phyloP scores from a whole-genome alignment of 64 coral and sea anemone genomes.

The Orbicella faveolata region DNA sequence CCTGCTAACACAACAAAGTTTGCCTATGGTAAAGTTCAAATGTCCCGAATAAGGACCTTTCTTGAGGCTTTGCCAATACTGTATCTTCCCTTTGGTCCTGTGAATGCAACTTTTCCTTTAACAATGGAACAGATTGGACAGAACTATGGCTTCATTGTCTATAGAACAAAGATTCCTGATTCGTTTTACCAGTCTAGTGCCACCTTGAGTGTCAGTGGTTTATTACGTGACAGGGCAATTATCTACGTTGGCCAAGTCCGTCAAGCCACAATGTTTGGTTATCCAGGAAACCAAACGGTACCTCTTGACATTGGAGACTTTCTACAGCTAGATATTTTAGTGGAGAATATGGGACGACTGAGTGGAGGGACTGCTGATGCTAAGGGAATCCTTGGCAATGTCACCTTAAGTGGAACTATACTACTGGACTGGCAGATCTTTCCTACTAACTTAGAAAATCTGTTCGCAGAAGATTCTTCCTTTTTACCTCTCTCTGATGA shows the following conservation, averaged over 20 bases:
- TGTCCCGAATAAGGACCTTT: slow-evolving; percentile 45
- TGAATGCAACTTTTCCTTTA: slow-evolving; percentile 62
- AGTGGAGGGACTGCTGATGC: slow-evolving; percentile 71
- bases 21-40: slow-evolving; percentile 78
- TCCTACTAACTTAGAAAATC: slow-evolving; percentile 46
- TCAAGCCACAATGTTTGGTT: slow-evolving; percentile 59
- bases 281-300: slow-evolving; percentile 18
- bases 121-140: slow-evolving; percentile 78
- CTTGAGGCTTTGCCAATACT: slow-evolving; percentile 54
- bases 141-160: slow-evolving; percentile 74
- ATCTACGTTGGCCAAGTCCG: slow-evolving; percentile 63
- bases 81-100: slow-evolving; percentile 1
- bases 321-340: slow-evolving; percentile 78
- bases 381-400: slow-evolving; percentile 81
- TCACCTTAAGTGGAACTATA: slow-evolving; percentile 54
- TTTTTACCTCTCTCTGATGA: background rate
- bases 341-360: slow-evolving; percentile 80
- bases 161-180: slow-evolving; percentile 58
- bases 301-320: slow-evolving; percentile 37
- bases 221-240: slow-evolving; percentile 83
- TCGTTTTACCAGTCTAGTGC: slow-evolving; percentile 33
- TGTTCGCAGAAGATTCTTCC: background rate
- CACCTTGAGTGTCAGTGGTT: slow-evolving; percentile 45
- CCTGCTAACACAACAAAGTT: slow-evolving; percentile 70
- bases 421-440: slow-evolving; percentile 80